phyloP scores from a whole-genome alignment of 2,113 vertebrate species.

The Myanophis thanlyinensis region DNA sequence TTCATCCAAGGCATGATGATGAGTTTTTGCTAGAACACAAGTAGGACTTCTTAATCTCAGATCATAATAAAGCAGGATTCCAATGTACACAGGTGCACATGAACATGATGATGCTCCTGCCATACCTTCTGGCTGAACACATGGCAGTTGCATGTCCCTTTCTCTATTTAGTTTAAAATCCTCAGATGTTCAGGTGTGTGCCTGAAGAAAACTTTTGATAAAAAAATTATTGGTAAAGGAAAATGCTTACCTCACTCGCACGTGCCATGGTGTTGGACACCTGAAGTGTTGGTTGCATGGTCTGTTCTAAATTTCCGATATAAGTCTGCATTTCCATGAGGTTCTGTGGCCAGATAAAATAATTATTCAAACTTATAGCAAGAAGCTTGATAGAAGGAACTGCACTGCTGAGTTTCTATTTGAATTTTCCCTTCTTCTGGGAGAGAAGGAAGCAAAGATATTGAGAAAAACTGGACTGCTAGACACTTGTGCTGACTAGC shows the following conservation, averaged over 20 bases:
- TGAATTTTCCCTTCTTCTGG: neutral
- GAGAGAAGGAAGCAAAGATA: neutral
- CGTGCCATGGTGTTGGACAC: conserved; percentile 70
- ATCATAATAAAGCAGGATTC: neutral
- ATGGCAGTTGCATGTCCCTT: neutral
- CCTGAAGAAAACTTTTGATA: neutral
- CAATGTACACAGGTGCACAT: neutral
- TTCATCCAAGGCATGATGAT: neutral
- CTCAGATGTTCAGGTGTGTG: neutral
- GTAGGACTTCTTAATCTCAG: neutral
- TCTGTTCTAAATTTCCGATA: conserved; percentile 88
- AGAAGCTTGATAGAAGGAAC: neutral
- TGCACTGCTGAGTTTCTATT: neutral
- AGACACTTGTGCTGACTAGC: neutral
- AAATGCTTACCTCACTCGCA: conserved; percentile 79
- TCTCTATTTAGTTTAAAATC: neutral
- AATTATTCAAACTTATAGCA: neutral
- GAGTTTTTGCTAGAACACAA: neutral
- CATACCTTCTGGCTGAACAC: neutral
- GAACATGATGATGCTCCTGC: neutral
- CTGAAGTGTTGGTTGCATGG: conserved; percentile 82
- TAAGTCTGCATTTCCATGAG: conserved; percentile 95
- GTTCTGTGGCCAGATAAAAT: conserved; percentile 74
- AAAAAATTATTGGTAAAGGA: neutral
- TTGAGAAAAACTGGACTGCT: neutral